These are phyloP conservation scores for Phalacrocorax carbo DNA, from an alignment of 2,113 vertebrate species.

Conservation along the genomic window DNA sequence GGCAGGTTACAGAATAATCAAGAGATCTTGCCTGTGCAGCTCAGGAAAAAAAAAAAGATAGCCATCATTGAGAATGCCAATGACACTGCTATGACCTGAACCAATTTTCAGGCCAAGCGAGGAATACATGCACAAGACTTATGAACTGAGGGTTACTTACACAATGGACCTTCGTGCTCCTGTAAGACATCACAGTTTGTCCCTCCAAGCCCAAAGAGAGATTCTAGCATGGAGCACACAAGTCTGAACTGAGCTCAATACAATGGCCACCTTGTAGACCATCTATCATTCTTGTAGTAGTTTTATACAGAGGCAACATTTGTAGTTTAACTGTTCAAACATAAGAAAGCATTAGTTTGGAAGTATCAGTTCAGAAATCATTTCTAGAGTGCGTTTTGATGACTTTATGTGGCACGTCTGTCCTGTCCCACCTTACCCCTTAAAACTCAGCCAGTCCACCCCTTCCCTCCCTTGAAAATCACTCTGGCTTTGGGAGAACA, in stretches of 20 bases:
- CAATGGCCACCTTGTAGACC: neutral
- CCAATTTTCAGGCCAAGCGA: neutral
- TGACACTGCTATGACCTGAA: too few species aligned
- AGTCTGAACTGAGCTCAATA: neutral
- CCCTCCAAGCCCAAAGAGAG: neutral
- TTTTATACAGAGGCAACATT: neutral
- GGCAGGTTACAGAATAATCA: neutral
- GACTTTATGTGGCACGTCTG: neutral
- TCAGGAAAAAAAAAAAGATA: neutral
- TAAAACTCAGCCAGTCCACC: neutral
- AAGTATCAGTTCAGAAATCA: neutral
- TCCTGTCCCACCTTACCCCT: fast-evolving
- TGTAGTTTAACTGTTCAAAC: neutral
- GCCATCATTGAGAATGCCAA: neutral
- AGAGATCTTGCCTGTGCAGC: neutral
- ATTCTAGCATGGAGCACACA: neutral
- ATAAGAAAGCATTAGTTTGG: neutral
- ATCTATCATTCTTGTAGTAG: neutral
- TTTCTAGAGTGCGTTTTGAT: neutral
- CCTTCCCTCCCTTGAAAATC: neutral
- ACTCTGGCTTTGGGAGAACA: neutral
- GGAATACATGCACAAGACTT: neutral
- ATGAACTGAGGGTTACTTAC: neutral
- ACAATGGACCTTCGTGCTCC: neutral
- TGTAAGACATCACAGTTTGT: neutral